Evolutionary conservation across 2,113 vertebrate species (phyloP).

Genomic region (Physeter macrocephalus): DNA sequence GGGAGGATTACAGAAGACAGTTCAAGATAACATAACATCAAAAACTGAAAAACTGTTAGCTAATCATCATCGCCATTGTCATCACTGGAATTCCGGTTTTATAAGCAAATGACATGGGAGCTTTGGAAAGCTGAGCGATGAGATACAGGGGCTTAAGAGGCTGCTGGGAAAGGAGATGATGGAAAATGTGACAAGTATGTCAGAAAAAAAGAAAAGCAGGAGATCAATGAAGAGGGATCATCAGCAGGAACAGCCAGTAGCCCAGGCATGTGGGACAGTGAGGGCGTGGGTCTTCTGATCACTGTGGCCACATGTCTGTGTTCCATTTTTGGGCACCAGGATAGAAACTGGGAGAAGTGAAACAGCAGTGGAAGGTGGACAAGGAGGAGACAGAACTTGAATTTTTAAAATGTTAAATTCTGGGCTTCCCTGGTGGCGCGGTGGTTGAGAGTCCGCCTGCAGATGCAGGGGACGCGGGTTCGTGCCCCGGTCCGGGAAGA

Average conservation of each 20-base stretch:
- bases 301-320: not conserved
- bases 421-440: too few relatives aligned
- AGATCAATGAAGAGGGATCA: not conserved
- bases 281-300: fast-evolving
- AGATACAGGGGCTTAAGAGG: not conserved
- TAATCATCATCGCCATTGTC: not conserved
- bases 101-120: not conserved
- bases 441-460: too few relatives aligned
- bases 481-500: too few relatives aligned
- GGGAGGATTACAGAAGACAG: not conserved
- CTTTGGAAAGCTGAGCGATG: not conserved
- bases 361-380: not conserved
- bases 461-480: too few relatives aligned
- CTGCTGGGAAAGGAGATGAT: not conserved
- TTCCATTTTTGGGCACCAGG: not conserved
- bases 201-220: not conserved
- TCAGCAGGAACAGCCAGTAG: not conserved
- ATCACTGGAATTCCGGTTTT: not conserved
- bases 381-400: not conserved
- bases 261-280: not conserved
- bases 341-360: not conserved
- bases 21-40: not conserved
- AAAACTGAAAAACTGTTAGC: not conserved
- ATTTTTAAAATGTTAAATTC: slow-evolving; percentile 27
- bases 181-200: not conserved